These are phyloP conservation scores for Muscina levida DNA, from an alignment of 2,888 invertebrate genomes.

Conservation along the genomic window DNA sequence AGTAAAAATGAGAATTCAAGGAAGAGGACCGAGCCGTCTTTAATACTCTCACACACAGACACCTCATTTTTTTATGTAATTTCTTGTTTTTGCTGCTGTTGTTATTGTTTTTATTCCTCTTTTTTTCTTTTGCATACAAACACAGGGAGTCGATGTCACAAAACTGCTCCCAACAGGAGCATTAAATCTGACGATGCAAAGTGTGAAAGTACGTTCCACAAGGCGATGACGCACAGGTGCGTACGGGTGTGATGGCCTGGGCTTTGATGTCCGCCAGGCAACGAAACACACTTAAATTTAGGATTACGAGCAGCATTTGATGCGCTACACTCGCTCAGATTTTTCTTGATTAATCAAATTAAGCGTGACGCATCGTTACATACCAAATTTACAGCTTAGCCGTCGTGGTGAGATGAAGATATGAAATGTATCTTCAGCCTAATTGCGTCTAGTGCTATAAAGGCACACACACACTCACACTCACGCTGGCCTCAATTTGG, in stretches of 20 bases:
- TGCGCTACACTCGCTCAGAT: conserved; percentile 18
- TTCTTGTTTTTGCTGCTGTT: conserved; percentile 26
- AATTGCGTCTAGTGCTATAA: no score
- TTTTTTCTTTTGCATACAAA: conserved; percentile 31
- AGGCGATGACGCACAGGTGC: conserved; percentile 32
- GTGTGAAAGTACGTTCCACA: conserved; percentile 50
- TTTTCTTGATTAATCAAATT: conserved; percentile 25
- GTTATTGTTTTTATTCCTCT: no score
- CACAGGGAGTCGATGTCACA: conserved; percentile 42
- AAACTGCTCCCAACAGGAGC: conserved; percentile 53
- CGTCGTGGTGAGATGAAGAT: neutral
- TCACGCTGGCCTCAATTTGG: no score
- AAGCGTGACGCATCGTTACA: conserved; percentile 33
- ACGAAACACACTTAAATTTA: neutral
- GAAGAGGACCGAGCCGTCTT: conserved; percentile 25
- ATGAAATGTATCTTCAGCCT: no score
- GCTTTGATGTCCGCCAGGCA: conserved; percentile 11
- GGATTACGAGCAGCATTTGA: conserved; percentile 23
- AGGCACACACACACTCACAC: no score
- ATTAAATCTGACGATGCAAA: conserved; percentile 48
- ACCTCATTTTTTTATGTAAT: neutral
- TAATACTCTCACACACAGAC: conserved; percentile 7
- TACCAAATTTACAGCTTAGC: conserved; percentile 16
- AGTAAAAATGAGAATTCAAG: conserved; percentile 32
- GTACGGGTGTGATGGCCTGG: conserved; percentile 18